A percentile compares a stretch with the other conserved stretches of the same genome.
Evolutionary conservation across 2,113 vertebrate genomes (phyloP).

Genomic region (Mohoua ochrocephala): DNA sequence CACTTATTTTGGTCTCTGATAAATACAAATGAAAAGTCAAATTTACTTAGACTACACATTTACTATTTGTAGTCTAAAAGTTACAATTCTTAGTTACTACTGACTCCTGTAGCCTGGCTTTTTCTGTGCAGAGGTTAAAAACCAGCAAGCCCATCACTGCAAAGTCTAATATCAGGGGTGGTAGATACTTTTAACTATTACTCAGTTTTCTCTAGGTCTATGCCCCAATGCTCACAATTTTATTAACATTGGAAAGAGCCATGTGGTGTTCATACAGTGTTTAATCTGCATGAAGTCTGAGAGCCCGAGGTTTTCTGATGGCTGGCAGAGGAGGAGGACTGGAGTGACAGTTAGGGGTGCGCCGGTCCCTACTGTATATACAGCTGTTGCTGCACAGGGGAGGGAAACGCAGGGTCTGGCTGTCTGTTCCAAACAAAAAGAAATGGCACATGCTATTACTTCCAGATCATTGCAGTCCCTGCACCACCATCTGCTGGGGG

Average conservation of each 20-base stretch:
- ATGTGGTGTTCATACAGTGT: neutral
- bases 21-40: neutral
- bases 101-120: neutral
- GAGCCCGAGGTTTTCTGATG: neutral
- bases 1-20: neutral
- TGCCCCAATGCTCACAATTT: neutral
- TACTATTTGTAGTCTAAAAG: neutral
- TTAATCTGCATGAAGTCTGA: neutral
- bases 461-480: slow-evolving; percentile 83
- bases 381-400: slow-evolving; percentile 59
- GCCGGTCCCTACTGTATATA: slow-evolving; percentile 43
- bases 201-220: neutral
- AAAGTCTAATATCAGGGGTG: neutral
- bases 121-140: neutral
- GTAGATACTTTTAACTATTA: neutral
- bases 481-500: slow-evolving; percentile 85
- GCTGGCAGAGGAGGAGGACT: neutral
- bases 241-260: neutral
- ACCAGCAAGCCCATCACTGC: neutral
- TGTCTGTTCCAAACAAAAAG: slow-evolving; percentile 82
- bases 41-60: neutral
- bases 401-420: slow-evolving; percentile 64
- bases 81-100: neutral
- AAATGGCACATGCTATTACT: slow-evolving; percentile 89
- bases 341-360: slow-evolving; percentile 52